Percentiles rank a stretch among this genome's conserved stretches.
Conservation (phyloP, 2,888 invertebrate genomes). For the Lithosia quadra region DNA sequence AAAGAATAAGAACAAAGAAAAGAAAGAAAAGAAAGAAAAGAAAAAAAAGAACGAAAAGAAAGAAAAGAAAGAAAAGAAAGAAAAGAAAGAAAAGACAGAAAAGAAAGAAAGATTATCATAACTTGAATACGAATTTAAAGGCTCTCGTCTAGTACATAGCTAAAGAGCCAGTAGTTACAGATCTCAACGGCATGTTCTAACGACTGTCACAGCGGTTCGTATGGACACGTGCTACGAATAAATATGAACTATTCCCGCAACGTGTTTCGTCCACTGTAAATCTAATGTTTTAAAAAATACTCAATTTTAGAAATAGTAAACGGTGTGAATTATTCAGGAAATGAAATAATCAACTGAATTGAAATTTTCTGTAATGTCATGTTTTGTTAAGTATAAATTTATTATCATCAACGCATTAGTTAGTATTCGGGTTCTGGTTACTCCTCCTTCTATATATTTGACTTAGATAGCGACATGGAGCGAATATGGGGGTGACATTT, state of each 20-base stretch:
- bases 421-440: too few species aligned
- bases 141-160: neutral
- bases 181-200: neutral
- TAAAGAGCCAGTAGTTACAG: neutral
- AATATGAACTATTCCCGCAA: neutral
- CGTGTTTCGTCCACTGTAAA: neutral
- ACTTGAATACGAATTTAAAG: neutral
- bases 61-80: too few species aligned
- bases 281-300: neutral
- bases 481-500: too few species aligned
- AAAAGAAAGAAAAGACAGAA: too few species aligned
- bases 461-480: too few species aligned
- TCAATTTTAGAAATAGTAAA: neutral
- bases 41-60: too few species aligned
- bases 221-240: conserved; percentile 1
- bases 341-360: neutral
- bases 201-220: neutral
- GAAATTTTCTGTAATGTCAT: neutral
- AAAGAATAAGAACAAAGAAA: too few species aligned
- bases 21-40: too few species aligned
- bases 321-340: neutral
- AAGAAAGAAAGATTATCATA: too few species aligned
- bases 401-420: too few species aligned
- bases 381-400: too few species aligned
- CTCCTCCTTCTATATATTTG: too few species aligned